These are phyloP conservation scores for Phasia obesa DNA, from an alignment of 2,888 invertebrate species.

Conservation along the genomic window DNA sequence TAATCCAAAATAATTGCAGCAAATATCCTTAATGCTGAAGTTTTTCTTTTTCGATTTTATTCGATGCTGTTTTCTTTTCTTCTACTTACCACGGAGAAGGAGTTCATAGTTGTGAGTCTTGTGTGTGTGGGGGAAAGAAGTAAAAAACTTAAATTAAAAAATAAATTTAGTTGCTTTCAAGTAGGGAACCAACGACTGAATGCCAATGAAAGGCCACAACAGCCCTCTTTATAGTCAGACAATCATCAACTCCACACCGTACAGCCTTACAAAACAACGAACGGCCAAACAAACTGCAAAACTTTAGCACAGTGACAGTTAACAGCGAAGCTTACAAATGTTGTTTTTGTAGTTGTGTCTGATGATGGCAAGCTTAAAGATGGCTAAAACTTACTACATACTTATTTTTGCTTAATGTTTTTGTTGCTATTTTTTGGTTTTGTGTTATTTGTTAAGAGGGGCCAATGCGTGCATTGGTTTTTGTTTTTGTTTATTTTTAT, in stretches of 20 bases:
- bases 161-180: constrained; percentile 82
- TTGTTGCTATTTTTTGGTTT: constrained; percentile 25
- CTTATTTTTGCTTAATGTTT: constrained; percentile 32
- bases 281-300: constrained; percentile 27
- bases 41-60: constrained; percentile 33
- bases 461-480: constrained; percentile 61
- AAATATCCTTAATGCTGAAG: constrained; percentile 42
- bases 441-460: constrained; percentile 40
- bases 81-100: constrained; percentile 83
- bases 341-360: constrained; percentile 32
- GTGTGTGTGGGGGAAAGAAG: constrained; percentile 81
- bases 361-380: constrained; percentile 41
- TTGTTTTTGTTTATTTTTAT: constrained; percentile 38
- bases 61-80: constrained; percentile 9
- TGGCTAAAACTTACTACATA: constrained; percentile 26
- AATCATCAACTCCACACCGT: constrained; percentile 47
- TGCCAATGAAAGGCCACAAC: constrained; percentile 80
- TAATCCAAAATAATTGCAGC: constrained; percentile 59
- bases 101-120: constrained; percentile 82
- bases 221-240: constrained; percentile 82
- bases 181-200: constrained; percentile 83
- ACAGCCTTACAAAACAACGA: constrained; percentile 25
- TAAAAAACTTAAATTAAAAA: constrained; percentile 80
- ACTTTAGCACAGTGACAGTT: constrained; percentile 27
- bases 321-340: constrained; percentile 24